Percentiles rank a stretch among this genome's conserved stretches.
Conservation (phyloP, 1,140 invertebrate genomes). For the Pollicipes pollicipes region DNA sequence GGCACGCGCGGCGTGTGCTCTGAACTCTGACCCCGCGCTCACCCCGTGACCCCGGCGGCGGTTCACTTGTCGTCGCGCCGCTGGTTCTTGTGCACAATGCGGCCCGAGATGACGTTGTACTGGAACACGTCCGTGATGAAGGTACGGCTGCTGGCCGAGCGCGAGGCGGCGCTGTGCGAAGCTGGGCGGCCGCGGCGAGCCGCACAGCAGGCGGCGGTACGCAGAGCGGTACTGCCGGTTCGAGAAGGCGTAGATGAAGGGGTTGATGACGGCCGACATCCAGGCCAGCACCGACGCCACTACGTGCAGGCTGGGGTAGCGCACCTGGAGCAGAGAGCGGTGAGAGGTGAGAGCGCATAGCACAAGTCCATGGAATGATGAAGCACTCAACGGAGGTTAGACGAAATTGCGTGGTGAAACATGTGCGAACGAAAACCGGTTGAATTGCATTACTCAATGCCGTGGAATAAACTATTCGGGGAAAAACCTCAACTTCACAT, state of each 20-base stretch:
- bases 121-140: constrained; percentile 25
- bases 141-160: constrained; percentile 22
- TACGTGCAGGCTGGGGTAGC: constrained; percentile 51
- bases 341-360: background rate
- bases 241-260: constrained; percentile 67
- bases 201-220: constrained; percentile 43
- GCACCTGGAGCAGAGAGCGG: constrained; percentile 19
- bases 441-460: no score
- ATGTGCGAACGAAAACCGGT: no score
- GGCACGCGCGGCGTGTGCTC: background rate
- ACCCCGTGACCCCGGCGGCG: background rate
- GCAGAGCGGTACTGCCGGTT: constrained; percentile 63
- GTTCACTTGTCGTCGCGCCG: background rate
- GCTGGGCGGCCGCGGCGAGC: constrained; percentile 9
- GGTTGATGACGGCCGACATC: constrained; percentile 69
- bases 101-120: constrained; percentile 17
- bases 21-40: background rate
- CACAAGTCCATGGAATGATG: background rate
- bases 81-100: constrained; percentile 14
- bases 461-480: no score
- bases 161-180: constrained; percentile 20
- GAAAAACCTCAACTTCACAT: no score
- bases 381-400: background rate
- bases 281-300: constrained; percentile 63
- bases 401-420: no score